phyloP scores from a whole-genome alignment of 2,888 invertebrate species.

The Sympetrum striolatum region DNA sequence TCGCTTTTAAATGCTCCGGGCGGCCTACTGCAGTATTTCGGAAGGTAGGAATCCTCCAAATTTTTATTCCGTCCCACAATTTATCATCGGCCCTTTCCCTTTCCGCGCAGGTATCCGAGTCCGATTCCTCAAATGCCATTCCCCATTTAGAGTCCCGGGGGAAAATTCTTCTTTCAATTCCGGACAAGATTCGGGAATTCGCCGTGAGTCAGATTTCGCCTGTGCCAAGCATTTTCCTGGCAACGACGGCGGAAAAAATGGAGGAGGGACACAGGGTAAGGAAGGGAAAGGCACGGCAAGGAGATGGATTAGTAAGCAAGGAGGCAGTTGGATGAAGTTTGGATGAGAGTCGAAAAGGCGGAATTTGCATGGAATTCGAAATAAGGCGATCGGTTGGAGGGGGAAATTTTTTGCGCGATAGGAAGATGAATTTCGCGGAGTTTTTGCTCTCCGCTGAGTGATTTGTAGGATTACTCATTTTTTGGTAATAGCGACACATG shows the following conservation, averaged over 20 bases:
- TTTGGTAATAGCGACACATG: too few relatives aligned
- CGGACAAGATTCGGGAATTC: neutral
- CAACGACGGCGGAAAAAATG: neutral
- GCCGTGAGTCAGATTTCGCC: constrained; percentile 2
- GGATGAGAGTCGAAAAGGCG: neutral
- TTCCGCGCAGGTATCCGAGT: neutral
- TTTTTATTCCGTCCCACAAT: neutral
- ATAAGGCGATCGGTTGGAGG: too few relatives aligned
- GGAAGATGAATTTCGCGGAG: too few relatives aligned
- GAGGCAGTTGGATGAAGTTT: neutral
- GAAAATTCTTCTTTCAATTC: neutral
- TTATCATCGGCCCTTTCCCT: neutral
- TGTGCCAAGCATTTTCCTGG: neutral
- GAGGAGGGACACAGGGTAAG: neutral
- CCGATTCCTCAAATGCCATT: constrained; percentile 10
- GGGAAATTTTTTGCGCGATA: too few relatives aligned
- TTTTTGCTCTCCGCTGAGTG: too few relatives aligned
- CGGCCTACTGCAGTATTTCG: neutral
- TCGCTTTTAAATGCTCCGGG: neutral
- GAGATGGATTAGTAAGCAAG: neutral
- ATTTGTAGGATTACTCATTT: too few relatives aligned
- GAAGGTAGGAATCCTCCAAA: neutral
- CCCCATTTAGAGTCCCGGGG: neutral
- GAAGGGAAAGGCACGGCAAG: neutral
- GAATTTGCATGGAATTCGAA: neutral